Base-by-base conservation (phyloP, 2,113 vertebrate genomes). In the Todiramphus saurophagus region DNA sequence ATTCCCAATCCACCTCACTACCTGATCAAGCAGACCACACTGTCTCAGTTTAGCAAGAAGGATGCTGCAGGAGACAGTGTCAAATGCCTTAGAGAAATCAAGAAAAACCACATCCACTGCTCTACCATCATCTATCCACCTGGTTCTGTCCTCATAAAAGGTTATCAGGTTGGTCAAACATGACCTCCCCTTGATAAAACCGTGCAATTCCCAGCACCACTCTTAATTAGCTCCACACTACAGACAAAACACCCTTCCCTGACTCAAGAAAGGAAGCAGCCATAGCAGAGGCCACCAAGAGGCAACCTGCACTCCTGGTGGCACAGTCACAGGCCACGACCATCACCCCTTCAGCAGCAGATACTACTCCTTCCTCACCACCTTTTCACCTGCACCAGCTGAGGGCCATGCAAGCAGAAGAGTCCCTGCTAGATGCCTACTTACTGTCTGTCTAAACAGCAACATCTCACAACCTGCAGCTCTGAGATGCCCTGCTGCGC, bases 241-340 rank as follows among this genome's bases (percentile, higher is more conserved):
- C 9, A 0, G 0, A 15, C 1, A 6, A 67, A 70, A 24, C 11
- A 35, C 2, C 9, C 28, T 69, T 11, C 30, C 11, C 25, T 30
- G 7, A 15, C 63, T 62, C 48, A 69, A 31, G 35, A 20, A 59
- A 80, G 15, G 8, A 69, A 60, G 9, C 11, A 84, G 27, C 10
- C 18, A 18, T 1, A 75, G 37, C 28, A 43, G 63, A 56, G 13
- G 16, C 17, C 68, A 55, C 6, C 2, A 1, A 35, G 5, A 3
- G 11, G 3, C 13, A 23, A 15, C 15, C 15, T 5, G 9, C 31
- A 24, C 17, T 73, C 5, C 31, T 41, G 12, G 70, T 33, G 25
- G 18, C 16, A 82, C 11, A 37, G 48, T 9, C 24, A 59, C 15
- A 63, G 56, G 17, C 46, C 70, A 79, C 31, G 53, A 18, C 31